Base-by-base conservation (phyloP, 2,888 invertebrate species). In the Ennomos quercinarius region DNA sequence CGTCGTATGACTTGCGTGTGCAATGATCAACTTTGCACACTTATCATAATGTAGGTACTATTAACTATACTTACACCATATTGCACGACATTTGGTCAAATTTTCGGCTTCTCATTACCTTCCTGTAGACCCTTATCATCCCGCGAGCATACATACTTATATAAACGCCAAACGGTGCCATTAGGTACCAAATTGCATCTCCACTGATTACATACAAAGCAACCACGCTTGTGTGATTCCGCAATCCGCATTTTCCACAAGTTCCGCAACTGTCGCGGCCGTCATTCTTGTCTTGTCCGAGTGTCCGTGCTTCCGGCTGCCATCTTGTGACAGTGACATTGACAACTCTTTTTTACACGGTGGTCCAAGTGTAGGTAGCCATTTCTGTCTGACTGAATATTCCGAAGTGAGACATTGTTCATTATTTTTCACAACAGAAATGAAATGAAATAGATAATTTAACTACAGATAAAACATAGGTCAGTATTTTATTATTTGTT, bases 341-440 rank as follows among this genome's bases (percentile, higher is more conserved):
- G 41, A 61, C 64, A 72, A 73, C 73, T 72, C 73, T 72, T 73
- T 75, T 13, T 10, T 27, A 27, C 27, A 71, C 72, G 78, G 78
- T 78, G 80, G 80, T 78, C 78, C 66, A 49, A 47, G 54, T 57
- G 60, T 58, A 58, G 60, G 41, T 48, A 55, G 41, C 41, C 1
- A n/a, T n/a, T n/a, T n/a, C n/a, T 27, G 27, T 27, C 27, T 27
- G 6, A 4, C 6, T 6, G 3, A 27, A 27, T 27, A 46, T 37
- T 46, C 37, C 13, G 10, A 38, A 46, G 43, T 36, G 27, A 43
- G 34, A 43, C 12, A 39, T 47, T 38, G 17, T 48, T 48, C 11
- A 48, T 39, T n/a, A 42, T 40, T 49, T 36, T 40, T 27, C 27
- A 27, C 48, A 36, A 53, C 48, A 44, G n/a, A n/a, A n/a, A n/a